Conservation (phyloP, 2,797 vertebrate species). For the Adelosebastes latens region DNA sequence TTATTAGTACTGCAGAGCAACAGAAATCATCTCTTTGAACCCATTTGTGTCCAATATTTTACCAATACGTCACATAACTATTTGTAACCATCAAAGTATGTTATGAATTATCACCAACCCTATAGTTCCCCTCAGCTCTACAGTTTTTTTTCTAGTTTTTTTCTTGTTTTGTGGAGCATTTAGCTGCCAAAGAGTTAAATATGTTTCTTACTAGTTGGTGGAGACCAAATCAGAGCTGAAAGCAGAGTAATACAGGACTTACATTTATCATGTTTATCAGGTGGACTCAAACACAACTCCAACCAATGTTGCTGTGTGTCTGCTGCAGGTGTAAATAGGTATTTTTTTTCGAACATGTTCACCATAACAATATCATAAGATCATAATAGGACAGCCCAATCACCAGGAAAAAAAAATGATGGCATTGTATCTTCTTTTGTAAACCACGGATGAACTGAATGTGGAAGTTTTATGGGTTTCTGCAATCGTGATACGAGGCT, state of each 20-base stretch:
- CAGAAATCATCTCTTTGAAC: not conserved
- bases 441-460: not conserved
- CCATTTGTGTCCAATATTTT: accelerated
- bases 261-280: too few relatives aligned
- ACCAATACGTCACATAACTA: not conserved
- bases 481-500: too few relatives aligned
- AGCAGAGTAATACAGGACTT: too few relatives aligned
- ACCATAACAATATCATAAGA: not conserved
- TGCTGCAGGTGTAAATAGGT: not conserved
- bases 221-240: too few relatives aligned
- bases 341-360: not conserved
- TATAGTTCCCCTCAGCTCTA: not conserved
- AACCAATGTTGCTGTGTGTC: not conserved
- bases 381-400: too few relatives aligned
- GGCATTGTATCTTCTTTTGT: not conserved
- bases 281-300: too few relatives aligned
- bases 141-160: not conserved
- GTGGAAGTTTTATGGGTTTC: not conserved
- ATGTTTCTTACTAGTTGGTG: too few relatives aligned
- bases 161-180: not conserved
- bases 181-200: not conserved
- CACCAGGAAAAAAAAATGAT: too few relatives aligned
- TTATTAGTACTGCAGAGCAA: not conserved
- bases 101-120: not conserved
- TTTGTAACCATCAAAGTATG: not conserved